Base-by-base conservation (phyloP, 2,113 vertebrate species). In the Gasterosteus aculeatus region DNA sequence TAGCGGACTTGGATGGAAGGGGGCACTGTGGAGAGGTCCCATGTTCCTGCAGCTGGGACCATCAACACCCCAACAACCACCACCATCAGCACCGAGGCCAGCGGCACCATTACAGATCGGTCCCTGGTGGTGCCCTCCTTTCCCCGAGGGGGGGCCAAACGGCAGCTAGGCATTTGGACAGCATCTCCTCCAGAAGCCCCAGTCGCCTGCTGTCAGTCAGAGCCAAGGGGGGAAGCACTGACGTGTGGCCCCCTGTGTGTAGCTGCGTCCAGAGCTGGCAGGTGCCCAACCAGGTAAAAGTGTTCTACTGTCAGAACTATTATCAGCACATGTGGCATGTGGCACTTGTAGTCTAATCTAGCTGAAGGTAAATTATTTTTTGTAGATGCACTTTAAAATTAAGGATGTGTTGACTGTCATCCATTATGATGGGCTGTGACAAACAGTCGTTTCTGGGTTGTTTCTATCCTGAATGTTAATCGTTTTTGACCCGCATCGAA, bases 241-340 rank as follows among this genome's bases (percentile, higher is more conserved):
- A 95, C 69, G 87, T 93, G 88, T 95, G 94, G 92, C 77, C 88
- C 47, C 18, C 93, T 1, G 93, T 95, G n/a, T 96, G 95, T 54
- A 77, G 88, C 88, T 97, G 95, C 67, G 7, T 58, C 11, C 92
- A 94, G 53, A 93, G 91, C 86, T 97, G 96, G 96, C 91, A 91
- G 71, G 94, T 94, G 72, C 81, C 91, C 15, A 87, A 93, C 70
- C 96, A 97, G 96, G 96, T 97, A 96, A 96, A 78, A 35, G 10
- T 33, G 18, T 62, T 56, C 33, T 29, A 0, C 41, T 53, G 19
- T 75, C 47, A 65, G n/a, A 72, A 16, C 15, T 18, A 18, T 18
- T 31, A 38, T 65, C 35, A 38, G 33, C 51, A n/a, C 22, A 31
- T 18, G 39, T 46, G 42, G n/a, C n/a, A n/a, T n/a, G n/a, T n/a